Base-by-base conservation (phyloP, 2,797 vertebrate genomes). In the Rhinella marina region DNA sequence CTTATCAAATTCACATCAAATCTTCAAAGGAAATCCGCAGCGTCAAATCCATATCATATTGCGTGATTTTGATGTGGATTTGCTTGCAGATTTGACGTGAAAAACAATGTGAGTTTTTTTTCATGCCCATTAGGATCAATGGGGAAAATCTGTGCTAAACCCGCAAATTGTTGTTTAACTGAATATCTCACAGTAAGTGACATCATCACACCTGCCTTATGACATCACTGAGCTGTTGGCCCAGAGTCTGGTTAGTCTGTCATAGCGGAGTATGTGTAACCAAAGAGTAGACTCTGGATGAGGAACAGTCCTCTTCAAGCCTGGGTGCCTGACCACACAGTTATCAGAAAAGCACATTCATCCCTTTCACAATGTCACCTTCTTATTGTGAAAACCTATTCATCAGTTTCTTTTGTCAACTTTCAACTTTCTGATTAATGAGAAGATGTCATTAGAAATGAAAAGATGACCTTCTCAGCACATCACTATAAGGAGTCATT, bases 391-490 rank as follows among this genome's bases (percentile, higher is more conserved):
- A 23, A 75, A 75, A 21, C 41, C 72, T 50, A 75, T 75, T 75
- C 29, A 75, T 21, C 41, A 75, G 10, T 75, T 75, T n/a, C 41
- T 75, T 75, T 75, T 50, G 72, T 50, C 72, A 75, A n/a, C 41
- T 75, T n/a, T 11, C 19, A 48, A 19, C 16, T 21, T 73, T 75
- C 41, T 50, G 41, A 50, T 50, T 75, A 75, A 75, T 75, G 41
- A 21, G 72, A 75, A 75, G 41, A 75, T 75, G 72, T 75, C 72
- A 50, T 50, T 75, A 75, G 41, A 75, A 75, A 75, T 50, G 23
- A 21, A 50, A 75, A 50, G 72, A 75, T 75, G 41, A 50, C 32
- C 41, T 75, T 75, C 72, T 23, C 8, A 6, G 32, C 72, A 50
- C 72, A n/a, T 75, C 21, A 50, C 9, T 75, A 50, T 32, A 21